phyloP scores from a whole-genome alignment of 2,888 invertebrate species.

The Standfussiana lucernea region DNA sequence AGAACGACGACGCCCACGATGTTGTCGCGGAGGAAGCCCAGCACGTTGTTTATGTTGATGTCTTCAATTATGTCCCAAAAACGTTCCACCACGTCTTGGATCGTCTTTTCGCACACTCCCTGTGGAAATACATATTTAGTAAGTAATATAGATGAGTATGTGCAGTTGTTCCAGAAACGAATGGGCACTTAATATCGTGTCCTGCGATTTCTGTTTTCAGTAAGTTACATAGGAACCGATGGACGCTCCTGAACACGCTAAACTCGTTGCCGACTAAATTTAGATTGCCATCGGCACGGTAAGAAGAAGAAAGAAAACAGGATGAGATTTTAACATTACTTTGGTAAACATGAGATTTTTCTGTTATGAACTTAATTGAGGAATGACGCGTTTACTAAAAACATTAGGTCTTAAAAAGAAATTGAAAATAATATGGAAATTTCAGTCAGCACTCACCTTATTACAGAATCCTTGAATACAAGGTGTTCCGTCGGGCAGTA shows the following conservation, averaged over 20 bases:
- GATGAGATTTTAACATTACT: neutral
- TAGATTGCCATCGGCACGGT: neutral
- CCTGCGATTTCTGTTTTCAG: neutral
- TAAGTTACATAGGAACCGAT: neutral
- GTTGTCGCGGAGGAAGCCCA: constrained; percentile 97
- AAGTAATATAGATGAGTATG: neutral
- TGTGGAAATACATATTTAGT: constrained; percentile 82
- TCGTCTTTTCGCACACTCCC: constrained; percentile 98
- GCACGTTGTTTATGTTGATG: constrained; percentile 97
- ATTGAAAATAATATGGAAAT: neutral
- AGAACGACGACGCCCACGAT: constrained; percentile 98
- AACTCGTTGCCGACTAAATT: neutral
- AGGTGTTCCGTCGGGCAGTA: constrained; percentile 97
- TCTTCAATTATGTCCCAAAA: constrained; percentile 99
- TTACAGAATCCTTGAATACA: constrained; percentile 99
- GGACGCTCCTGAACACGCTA: neutral
- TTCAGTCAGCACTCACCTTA: constrained; percentile 90
- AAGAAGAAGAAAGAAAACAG: neutral
- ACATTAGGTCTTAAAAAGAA: neutral
- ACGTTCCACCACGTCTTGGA: constrained; percentile 98
- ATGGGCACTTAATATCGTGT: neutral
- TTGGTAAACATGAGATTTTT: neutral
- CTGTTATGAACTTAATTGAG: neutral
- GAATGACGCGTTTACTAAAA: neutral
- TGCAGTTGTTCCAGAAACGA: neutral